These are phyloP conservation scores for Eremobia ochroleuca DNA, from an alignment of 2,888 invertebrate genomes.

Conservation along the genomic window DNA sequence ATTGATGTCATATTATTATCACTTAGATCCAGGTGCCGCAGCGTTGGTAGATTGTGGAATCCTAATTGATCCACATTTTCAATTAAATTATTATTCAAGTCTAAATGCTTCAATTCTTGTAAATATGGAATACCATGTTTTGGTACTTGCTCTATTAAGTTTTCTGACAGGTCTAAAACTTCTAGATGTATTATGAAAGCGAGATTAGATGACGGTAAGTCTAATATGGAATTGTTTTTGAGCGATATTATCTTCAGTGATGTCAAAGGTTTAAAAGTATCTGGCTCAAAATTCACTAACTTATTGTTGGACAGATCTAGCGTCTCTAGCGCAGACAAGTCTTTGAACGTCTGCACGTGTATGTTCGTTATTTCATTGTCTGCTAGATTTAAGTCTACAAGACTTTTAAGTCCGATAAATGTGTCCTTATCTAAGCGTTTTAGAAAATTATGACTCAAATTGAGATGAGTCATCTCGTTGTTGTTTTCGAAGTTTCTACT, in stretches of 20 bases:
- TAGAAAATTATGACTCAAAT: conserved; percentile 94
- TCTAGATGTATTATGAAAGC: conserved; percentile 93
- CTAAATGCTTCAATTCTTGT: conserved; percentile 93
- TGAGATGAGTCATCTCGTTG: conserved; percentile 93
- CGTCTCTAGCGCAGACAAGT: conserved; percentile 93
- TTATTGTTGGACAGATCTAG: conserved; percentile 95
- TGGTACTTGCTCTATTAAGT: conserved; percentile 94
- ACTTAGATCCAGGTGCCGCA: conserved; percentile 94
- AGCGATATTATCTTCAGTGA: conserved; percentile 94
- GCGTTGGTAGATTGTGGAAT: conserved; percentile 93
- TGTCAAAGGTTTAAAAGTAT: conserved; percentile 93
- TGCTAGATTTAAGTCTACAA: conserved; percentile 94
- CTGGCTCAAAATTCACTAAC: conserved; percentile 93
- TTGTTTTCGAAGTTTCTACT: conserved; percentile 96
- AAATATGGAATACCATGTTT: conserved; percentile 94
- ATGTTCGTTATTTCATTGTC: conserved; percentile 94
- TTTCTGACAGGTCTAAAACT: conserved; percentile 94
- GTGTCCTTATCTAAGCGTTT: conserved; percentile 94
- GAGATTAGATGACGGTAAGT: conserved; percentile 94
- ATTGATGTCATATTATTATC: conserved; percentile 95
- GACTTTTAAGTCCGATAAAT: conserved; percentile 93
- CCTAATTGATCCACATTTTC: conserved; percentile 93
- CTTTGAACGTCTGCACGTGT: conserved; percentile 94
- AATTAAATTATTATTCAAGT: conserved; percentile 95
- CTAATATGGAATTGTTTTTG: conserved; percentile 95